phyloP scores from a whole-genome alignment of 2,113 vertebrate genomes.

The Nerophis ophidion region DNA sequence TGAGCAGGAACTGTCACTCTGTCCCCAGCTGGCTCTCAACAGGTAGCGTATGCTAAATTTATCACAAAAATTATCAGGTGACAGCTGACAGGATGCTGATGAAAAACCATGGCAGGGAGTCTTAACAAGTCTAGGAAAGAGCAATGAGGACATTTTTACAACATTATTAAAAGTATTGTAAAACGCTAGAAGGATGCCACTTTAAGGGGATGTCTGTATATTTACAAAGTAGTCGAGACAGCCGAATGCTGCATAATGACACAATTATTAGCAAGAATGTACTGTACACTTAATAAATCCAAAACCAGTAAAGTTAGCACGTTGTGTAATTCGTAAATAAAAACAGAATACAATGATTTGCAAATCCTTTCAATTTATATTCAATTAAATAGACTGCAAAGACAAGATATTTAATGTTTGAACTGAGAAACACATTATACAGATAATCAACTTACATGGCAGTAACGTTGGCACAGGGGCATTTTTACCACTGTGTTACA shows the following conservation, averaged over 20 bases:
- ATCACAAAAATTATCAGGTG: background rate
- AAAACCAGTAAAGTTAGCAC: too few species aligned
- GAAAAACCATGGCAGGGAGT: background rate
- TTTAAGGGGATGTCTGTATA: background rate
- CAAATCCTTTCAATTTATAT: too few species aligned
- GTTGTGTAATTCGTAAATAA: too few species aligned
- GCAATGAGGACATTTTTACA: background rate
- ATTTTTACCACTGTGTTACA: too few species aligned
- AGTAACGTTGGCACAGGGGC: too few species aligned
- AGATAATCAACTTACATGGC: too few species aligned
- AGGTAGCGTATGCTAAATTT: background rate
- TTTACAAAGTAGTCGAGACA: conserved; percentile 4
- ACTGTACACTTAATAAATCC: background rate
- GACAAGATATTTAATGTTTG: too few species aligned
- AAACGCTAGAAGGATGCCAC: background rate
- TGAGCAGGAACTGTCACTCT: background rate
- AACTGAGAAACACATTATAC: too few species aligned
- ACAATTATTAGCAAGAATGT: conserved; percentile 24
- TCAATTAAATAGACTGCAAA: too few species aligned
- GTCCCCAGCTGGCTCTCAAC: background rate
- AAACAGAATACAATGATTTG: too few species aligned
- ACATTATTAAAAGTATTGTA: background rate
- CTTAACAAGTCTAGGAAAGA: background rate
- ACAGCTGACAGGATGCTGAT: background rate
- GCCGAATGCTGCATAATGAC: conserved; percentile 28